phyloP scores from a whole-genome alignment of 2,888 invertebrate genomes.

The Orgyia antiqua region DNA sequence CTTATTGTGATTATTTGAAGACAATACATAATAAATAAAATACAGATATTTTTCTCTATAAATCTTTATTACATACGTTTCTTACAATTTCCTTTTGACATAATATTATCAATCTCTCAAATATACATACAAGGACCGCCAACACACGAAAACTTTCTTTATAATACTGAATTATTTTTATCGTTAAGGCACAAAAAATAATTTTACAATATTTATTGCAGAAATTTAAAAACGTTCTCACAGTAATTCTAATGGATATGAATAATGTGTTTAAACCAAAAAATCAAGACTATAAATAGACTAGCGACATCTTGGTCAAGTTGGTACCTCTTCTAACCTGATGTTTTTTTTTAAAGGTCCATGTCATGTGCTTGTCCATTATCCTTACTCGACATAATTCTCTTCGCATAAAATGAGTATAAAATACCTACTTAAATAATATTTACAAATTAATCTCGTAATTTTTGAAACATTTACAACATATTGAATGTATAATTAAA shows the following conservation, averaged over 20 bases:
- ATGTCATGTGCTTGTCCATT: too few relatives aligned
- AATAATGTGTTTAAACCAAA: too few relatives aligned
- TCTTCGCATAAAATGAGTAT: too few relatives aligned
- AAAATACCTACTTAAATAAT: conserved; percentile 20
- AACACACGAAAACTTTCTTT: conserved; percentile 10
- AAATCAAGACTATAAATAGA: too few relatives aligned
- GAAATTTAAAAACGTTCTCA: too few relatives aligned
- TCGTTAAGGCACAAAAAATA: conserved; percentile 12
- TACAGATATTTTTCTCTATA: conserved; percentile 13
- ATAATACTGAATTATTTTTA: conserved; percentile 10
- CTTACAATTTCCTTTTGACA: conserved; percentile 24
- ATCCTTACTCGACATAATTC: too few relatives aligned
- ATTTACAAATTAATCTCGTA: conserved; percentile 34
- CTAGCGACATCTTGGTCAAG: too few relatives aligned
- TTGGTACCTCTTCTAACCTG: too few relatives aligned
- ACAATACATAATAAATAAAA: conserved; percentile 2
- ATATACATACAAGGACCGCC: conserved; percentile 29
- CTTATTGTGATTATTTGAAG: background rate
- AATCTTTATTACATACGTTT: conserved; percentile 26
- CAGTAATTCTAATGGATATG: too few relatives aligned
- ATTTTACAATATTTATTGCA: background rate
- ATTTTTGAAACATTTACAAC: conserved; percentile 22
- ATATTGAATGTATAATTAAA: conserved; percentile 16
- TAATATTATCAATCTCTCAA: conserved; percentile 25
- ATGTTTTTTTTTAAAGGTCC: too few relatives aligned